Evolutionary conservation across 2,113 vertebrate species (phyloP), one percentile per base, ranked within the genome.

Genomic region (Thamnaconus septentrionalis): DNA sequence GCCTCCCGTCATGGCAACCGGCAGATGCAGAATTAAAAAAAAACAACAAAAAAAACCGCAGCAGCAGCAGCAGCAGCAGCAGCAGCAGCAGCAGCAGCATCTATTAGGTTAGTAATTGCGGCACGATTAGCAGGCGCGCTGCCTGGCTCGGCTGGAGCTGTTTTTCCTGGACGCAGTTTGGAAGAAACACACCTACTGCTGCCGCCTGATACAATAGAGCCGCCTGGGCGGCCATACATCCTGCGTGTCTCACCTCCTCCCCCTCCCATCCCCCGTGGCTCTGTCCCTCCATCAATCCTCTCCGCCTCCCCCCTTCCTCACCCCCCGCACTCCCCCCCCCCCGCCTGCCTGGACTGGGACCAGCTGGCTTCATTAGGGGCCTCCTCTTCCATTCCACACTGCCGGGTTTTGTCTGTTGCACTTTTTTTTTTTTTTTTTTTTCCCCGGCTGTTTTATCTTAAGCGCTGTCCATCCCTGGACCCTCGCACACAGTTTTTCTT

Each of bases 331-430:
- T 76, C 84, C 83, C 85, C 85, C 87, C 88, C 87, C 88, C 85
- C 86, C 80, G 85, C 85, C 89, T 88, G 91, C 82, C 91, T 93
- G 92, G 91, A 92, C 90, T 77, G 66, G 84, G 78, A 92, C 91
- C 92, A 93, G 92, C 91, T 93, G 92, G 92, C 92, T 92, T 91
- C 90, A 92, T 93, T 91, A 92, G 83, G 82, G 77, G 78, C 86
- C 85, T 90, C 87, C 79, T 78, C 18, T 31, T 31, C 88, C 85
- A 86, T 90, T 90, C 91, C 91, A 91, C 90, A 90, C 89, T 87
- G 87, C 86, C 89, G 79, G 89, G 80, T 92, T 91, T 90, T 91
- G 89, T 92, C 87, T 91, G 88, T 89, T 90, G 88, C 90, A 92
- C 91, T 89, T 92, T 92, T 93, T 88, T 86, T 31, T 31, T 31